phyloP scores from a whole-genome alignment of 2,113 vertebrate species.

The Pachycephala philippinensis region DNA sequence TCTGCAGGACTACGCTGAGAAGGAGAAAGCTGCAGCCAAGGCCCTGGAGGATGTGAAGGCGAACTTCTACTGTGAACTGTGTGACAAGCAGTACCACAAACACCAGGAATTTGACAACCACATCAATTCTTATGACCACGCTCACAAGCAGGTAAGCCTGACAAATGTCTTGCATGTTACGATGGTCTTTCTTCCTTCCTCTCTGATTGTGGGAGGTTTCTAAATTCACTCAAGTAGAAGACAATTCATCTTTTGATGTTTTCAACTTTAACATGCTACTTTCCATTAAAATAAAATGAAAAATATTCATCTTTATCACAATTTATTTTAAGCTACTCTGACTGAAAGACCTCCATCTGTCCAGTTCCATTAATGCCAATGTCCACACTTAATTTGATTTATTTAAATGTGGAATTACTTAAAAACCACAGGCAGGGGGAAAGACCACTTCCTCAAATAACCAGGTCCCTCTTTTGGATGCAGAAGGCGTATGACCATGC shows the following conservation, averaged over 20 bases:
- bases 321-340: neutral
- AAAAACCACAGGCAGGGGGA: neutral
- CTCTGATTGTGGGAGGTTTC: neutral
- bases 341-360: neutral
- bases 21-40: slow-evolving; percentile 84
- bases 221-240: neutral
- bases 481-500: neutral
- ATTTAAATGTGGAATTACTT: neutral
- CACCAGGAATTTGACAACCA: slow-evolving; percentile 99
- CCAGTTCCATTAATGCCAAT: neutral
- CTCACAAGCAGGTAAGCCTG: slow-evolving; percentile 94
- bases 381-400: neutral
- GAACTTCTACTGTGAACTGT: slow-evolving; percentile 98
- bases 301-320: neutral
- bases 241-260: neutral
- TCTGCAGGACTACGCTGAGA: slow-evolving; percentile 87
- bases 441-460: neutral
- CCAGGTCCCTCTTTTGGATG: neutral
- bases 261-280: neutral
- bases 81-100: slow-evolving; percentile 98
- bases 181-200: neutral
- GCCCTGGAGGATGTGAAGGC: slow-evolving; percentile 92
- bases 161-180: neutral
- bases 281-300: neutral
- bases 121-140: slow-evolving; percentile 99